phyloP scores from a whole-genome alignment of 2,113 vertebrate species.

The Ochotona princeps region DNA sequence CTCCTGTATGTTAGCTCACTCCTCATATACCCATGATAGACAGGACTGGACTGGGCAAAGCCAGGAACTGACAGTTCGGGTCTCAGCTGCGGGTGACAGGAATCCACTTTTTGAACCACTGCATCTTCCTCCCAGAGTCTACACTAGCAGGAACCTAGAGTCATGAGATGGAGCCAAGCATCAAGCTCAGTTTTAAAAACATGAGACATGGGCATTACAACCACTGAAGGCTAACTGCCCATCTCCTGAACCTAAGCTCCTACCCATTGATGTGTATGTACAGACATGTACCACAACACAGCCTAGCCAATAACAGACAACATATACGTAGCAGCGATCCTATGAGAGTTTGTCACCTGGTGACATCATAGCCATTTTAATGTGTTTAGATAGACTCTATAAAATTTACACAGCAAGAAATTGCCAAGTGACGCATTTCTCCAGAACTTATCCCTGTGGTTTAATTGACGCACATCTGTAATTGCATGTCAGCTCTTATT shows the following conservation, averaged over 20 bases:
- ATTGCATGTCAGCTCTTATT: constrained; percentile 24
- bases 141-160: too few species aligned
- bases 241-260: background rate
- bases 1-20: too few species aligned
- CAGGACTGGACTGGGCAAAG: too few species aligned
- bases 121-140: too few species aligned
- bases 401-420: background rate
- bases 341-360: background rate
- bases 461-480: background rate
- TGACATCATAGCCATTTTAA: background rate
- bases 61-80: too few species aligned
- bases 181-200: too few species aligned
- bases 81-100: too few species aligned
- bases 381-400: background rate
- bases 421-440: background rate
- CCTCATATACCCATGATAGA: too few species aligned
- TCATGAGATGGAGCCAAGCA: too few species aligned
- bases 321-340: background rate
- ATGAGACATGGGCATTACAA: too few species aligned
- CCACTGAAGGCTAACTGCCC: too few species aligned
- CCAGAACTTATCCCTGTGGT: background rate
- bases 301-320: background rate
- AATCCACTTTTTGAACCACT: too few species aligned
- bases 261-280: background rate
- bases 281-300: background rate